A percentile compares a stretch with the other conserved stretches of the same genome.
Evolutionary conservation across 2,797 vertebrate genomes (phyloP).

Genomic region (Gymnodraco acuticeps): DNA sequence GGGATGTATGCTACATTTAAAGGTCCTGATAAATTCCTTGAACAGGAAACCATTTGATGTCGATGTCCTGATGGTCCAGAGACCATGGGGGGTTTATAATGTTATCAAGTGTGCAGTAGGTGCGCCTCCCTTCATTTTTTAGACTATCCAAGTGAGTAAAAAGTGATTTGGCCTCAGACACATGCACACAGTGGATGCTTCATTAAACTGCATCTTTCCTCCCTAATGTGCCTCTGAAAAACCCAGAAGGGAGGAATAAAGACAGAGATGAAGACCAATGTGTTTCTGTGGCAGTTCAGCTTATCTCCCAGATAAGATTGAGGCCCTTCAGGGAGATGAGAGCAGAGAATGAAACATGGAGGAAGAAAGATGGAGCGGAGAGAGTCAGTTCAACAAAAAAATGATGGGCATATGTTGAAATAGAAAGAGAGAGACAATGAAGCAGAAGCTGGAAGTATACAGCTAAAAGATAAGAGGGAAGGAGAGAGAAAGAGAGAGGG

Average conservation of each 20-base stretch:
- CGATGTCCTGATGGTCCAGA: conserved; percentile 56
- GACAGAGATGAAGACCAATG: conserved; percentile 65
- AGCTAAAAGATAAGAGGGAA: conserved; percentile 24
- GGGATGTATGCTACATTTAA: conserved; percentile 51
- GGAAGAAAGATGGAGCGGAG: conserved; percentile 30
- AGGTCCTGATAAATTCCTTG: conserved; percentile 68
- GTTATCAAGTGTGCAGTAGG: conserved; percentile 68
- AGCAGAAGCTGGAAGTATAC: conserved; percentile 24
- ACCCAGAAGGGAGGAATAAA: conserved; percentile 57
- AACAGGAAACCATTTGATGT: conserved; percentile 73
- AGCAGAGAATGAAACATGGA: conserved; percentile 59
- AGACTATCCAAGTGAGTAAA: conserved; percentile 33
- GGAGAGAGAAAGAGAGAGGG: neutral
- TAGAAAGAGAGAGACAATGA: conserved; percentile 27
- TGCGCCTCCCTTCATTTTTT: conserved; percentile 51
- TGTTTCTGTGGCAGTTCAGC: conserved; percentile 55
- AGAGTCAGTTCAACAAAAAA: conserved; percentile 33
- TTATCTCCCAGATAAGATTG: conserved; percentile 70
- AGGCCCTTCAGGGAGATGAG: conserved; percentile 73
- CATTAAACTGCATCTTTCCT: conserved; percentile 72
- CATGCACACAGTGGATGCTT: conserved; percentile 58
- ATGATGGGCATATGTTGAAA: conserved; percentile 47
- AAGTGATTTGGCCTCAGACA: conserved; percentile 50
- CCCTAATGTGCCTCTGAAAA: conserved; percentile 62
- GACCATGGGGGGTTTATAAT: conserved; percentile 56